Evolutionary conservation across 2,113 vertebrate species (phyloP), one percentile per base, ranked within the genome.

Genomic region (Eudorcas thomsonii): DNA sequence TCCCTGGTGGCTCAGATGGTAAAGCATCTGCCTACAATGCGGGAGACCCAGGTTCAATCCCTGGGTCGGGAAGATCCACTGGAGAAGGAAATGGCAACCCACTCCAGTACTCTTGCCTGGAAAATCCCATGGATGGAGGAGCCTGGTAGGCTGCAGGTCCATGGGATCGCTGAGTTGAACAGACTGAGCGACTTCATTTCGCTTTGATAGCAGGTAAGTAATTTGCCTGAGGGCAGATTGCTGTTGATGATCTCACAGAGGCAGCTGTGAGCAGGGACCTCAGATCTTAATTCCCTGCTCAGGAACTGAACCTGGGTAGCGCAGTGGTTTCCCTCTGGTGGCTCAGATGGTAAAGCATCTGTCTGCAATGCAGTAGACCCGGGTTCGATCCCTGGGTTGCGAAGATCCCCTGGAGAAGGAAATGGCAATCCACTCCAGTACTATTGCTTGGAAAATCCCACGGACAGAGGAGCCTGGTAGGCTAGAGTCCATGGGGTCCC

Each of bases 121-220:
- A 71, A 71, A 71, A 71, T 71, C n/a, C 62, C 67, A 23, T 23
- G n/a, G n/a, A 36, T 0, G 0, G 67, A 71, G n/a, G 67, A 71
- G n/a, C 67, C 36, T 71, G n/a, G n/a, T 71, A 39, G 67, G 67
- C 67, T 23, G 36, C 19, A 71, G 64, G n/a, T 71, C n/a, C 67
- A 71, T 12, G 67, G n/a, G 10, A 9, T 71, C 5, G 2, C 64
- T n/a, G 64, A 23, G 19, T 71, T 0, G 1, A 36, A 36, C 9
- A 23, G 0, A 36, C 17, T 71, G 64, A 71, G 64, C 0, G 9
- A 23, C n/a, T 23, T 71, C 64, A 36, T 19, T 71, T 36, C 9
- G 2, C 45, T 89, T 85, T 71, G 78, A 78, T 15, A 45, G 54
- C 54, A 33, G 62, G 45, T 67, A 84, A 80, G 71, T 86, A 60